These are phyloP conservation scores for Cuculus canorus DNA, from an alignment of 2,797 vertebrate species.

Conservation along the genomic window DNA sequence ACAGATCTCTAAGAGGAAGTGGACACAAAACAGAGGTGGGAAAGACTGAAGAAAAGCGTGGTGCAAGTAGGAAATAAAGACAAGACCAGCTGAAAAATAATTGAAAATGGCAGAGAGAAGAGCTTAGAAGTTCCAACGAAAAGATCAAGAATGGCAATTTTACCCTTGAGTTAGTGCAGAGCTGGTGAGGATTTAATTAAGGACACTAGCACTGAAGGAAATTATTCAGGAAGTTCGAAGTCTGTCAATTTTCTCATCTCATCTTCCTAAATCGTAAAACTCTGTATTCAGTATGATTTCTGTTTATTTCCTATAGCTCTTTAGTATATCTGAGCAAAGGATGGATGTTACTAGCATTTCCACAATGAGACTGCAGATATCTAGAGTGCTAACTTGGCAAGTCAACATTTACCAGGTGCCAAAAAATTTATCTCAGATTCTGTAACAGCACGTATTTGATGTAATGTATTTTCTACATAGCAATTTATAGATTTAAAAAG, in stretches of 20 bases:
- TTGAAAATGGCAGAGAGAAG: background rate
- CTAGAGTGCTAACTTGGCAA: background rate
- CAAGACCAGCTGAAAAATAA: background rate
- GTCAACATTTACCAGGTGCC: background rate
- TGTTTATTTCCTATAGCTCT: slow-evolving; percentile 8
- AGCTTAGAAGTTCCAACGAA: background rate
- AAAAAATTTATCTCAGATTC: slow-evolving; percentile 22
- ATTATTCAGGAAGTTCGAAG: background rate
- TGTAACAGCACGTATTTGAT: background rate
- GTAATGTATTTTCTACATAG: background rate
- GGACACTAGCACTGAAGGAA: background rate
- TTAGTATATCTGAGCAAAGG: background rate
- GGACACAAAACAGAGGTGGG: background rate
- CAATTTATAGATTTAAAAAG: slow-evolving; percentile 37
- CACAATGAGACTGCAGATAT: slow-evolving; percentile 26
- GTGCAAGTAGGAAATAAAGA: background rate
- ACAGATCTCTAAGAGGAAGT: background rate
- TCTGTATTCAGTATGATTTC: background rate
- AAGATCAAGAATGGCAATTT: background rate
- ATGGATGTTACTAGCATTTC: background rate
- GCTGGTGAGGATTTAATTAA: background rate
- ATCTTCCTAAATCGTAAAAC: background rate
- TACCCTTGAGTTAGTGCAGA: background rate
- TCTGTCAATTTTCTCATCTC: background rate
- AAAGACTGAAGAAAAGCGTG: background rate